A percentile compares a stretch with the other conserved stretches of the same genome.
Evolutionary conservation across 1,140 invertebrate genomes (phyloP).

Genomic region (Drosophila persimilis): DNA sequence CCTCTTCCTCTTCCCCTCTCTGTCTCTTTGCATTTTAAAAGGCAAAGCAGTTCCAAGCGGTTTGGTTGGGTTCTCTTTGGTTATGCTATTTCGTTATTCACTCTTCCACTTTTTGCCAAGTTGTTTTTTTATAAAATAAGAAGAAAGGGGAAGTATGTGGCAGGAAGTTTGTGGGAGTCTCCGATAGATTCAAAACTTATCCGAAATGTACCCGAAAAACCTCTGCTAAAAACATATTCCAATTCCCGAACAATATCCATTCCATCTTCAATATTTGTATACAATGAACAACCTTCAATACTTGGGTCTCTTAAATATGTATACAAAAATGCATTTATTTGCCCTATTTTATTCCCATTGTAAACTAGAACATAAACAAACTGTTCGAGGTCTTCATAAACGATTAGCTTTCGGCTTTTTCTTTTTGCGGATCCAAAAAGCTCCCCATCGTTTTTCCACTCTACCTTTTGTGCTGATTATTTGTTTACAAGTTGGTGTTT

Average conservation of each 20-base stretch:
- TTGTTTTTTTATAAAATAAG: conserved; percentile 15
- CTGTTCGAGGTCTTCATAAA: too few relatives aligned
- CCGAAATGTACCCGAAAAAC: too few relatives aligned
- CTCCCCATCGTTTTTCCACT: conserved; percentile 22
- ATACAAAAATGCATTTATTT: not conserved
- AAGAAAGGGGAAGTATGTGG: not conserved
- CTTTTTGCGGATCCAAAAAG: conserved; percentile 7
- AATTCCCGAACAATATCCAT: not conserved
- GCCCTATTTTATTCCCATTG: conserved; percentile 23
- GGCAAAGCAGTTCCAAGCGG: conserved; percentile 42
- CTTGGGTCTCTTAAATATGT: conserved; percentile 16
- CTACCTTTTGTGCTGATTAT: conserved; percentile 27
- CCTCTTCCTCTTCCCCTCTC: conserved; percentile 13
- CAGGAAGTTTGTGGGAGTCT: not conserved
- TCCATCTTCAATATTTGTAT: not conserved
- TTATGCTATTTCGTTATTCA: conserved; percentile 14
- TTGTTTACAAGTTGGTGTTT: conserved; percentile 27
- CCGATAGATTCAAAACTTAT: too few relatives aligned
- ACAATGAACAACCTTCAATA: conserved; percentile 35
- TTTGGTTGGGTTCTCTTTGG: conserved; percentile 27
- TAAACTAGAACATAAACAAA: conserved; percentile 28
- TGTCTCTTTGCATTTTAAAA: conserved; percentile 13
- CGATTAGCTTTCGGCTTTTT: too few relatives aligned
- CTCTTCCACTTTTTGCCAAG: conserved; percentile 16
- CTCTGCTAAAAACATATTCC: not conserved